A percentile compares a stretch with the other conserved stretches of the same genome.
Conservation (phyloP, 2,888 invertebrate genomes). For the Stomorhina lunata region DNA sequence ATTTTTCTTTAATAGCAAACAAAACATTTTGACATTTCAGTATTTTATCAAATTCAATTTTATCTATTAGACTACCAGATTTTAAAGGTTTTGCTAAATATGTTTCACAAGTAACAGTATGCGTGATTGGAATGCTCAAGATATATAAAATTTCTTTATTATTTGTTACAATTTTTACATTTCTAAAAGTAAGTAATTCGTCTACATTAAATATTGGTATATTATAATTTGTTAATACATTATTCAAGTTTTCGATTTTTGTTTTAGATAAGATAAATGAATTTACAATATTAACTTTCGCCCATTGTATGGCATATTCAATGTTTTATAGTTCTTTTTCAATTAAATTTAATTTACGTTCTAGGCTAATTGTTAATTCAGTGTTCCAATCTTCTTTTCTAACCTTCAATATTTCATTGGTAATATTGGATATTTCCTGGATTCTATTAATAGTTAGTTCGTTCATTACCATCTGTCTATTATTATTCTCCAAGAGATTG, state of each 20-base stretch:
- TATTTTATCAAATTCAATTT: too few species aligned
- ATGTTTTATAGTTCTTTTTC: slow-evolving; percentile 50
- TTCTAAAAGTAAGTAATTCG: too few species aligned
- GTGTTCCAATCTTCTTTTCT: slow-evolving; percentile 3
- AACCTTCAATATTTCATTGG: slow-evolving; percentile 17
- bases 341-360: slow-evolving; percentile 56
- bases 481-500: slow-evolving; percentile 52
- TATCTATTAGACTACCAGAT: too few species aligned
- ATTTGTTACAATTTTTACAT: too few species aligned
- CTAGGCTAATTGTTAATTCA: slow-evolving; percentile 31
- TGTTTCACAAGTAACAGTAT: too few species aligned
- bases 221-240: slow-evolving; percentile 49
- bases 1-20: too few species aligned
- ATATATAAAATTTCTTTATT: too few species aligned
- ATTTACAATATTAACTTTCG: too few species aligned
- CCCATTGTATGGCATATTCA: slow-evolving; percentile 53
- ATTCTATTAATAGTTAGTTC: slow-evolving; percentile 38
- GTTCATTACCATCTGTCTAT: slow-evolving; percentile 56
- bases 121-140: too few species aligned
- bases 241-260: slow-evolving; percentile 47
- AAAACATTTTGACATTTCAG: too few species aligned
- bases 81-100: too few species aligned
- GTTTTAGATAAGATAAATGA: slow-evolving; percentile 48
- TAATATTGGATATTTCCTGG: background rate
- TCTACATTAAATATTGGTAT: too few species aligned